Evolutionary conservation across 2,113 vertebrate species (phyloP).

Genomic region (Campylomormyrus numenius): DNA sequence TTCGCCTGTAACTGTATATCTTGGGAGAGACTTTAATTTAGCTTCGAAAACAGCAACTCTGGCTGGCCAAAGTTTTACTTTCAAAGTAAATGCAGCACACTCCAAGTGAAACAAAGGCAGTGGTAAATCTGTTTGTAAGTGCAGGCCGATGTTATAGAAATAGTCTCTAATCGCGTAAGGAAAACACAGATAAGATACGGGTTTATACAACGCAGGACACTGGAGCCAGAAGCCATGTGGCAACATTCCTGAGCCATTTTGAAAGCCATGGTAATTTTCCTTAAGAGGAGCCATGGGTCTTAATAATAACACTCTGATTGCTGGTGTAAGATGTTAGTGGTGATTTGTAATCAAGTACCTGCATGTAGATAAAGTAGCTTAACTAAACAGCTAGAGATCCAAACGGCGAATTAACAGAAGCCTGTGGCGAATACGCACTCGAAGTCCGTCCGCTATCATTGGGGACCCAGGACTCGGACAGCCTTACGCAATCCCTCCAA

Average conservation of each 20-base stretch:
- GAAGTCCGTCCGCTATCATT: neutral
- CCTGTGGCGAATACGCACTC: conserved; percentile 4
- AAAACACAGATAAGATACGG: conserved; percentile 41
- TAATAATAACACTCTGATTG: conserved; percentile 31
- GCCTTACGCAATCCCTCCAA: conserved; percentile 16
- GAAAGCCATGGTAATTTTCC: conserved; percentile 17
- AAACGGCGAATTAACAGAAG: conserved; percentile 1
- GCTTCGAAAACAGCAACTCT: conserved; percentile 14
- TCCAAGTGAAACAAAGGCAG: conserved; percentile 22
- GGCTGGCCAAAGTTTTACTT: neutral
- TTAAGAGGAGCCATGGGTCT: conserved; percentile 23
- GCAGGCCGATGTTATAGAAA: conserved; percentile 22
- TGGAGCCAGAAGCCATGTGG: conserved; percentile 17
- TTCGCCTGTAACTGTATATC: conserved; percentile 17
- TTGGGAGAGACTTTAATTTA: conserved; percentile 22
- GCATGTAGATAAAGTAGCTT: conserved; percentile 22
- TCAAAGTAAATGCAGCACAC: conserved; percentile 22
- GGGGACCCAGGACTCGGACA: neutral
- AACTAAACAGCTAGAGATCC: conserved; percentile 23
- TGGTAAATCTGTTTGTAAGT: conserved; percentile 24
- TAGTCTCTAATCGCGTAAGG: conserved; percentile 31
- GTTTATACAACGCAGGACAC: conserved; percentile 27
- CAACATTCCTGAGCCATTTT: conserved; percentile 23
- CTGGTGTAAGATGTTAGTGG: conserved; percentile 21
- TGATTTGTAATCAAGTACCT: conserved; percentile 34